These are phyloP conservation scores for Pachycephala philippinensis DNA, from an alignment of 2,113 vertebrate species.

Conservation along the genomic window DNA sequence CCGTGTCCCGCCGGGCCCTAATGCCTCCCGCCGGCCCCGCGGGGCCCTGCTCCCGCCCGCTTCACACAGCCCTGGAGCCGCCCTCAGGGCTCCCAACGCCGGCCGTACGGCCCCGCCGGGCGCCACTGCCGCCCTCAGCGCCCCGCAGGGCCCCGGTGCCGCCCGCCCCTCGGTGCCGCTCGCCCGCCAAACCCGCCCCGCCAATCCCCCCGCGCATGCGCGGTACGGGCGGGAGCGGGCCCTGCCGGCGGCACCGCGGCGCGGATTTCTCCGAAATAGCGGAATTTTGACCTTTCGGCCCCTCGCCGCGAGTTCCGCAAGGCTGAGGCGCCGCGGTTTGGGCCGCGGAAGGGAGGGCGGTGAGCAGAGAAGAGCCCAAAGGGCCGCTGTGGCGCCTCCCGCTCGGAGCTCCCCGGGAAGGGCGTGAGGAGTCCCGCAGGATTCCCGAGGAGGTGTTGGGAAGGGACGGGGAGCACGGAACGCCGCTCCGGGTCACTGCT, in stretches of 20 bases:
- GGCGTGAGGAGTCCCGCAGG: neutral
- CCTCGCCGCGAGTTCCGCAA: too few species aligned
- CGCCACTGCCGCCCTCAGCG: neutral
- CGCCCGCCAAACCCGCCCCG: neutral
- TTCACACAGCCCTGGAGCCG: neutral
- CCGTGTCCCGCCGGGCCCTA: neutral
- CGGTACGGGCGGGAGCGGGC: neutral
- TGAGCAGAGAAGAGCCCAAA: rapidly evolving
- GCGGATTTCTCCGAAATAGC: rapidly evolving
- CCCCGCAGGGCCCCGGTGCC: neutral
- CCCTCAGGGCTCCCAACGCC: too few species aligned
- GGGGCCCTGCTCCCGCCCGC: neutral
- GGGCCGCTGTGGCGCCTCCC: rapidly evolving
- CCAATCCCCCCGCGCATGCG: neutral
- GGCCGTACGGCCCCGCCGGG: neutral
- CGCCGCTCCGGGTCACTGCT: neutral
- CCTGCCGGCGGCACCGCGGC: neutral
- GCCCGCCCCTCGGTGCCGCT: neutral
- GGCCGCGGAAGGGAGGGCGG: rapidly evolving
- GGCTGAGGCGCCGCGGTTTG: neutral
- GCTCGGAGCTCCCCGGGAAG: neutral
- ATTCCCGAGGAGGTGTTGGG: neutral
- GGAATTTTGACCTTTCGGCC: neutral
- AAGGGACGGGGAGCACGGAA: neutral
- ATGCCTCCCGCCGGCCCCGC: neutral